Evolutionary conservation across 1,140 invertebrate genomes (phyloP).

Genomic region (Drosophila cardini): DNA sequence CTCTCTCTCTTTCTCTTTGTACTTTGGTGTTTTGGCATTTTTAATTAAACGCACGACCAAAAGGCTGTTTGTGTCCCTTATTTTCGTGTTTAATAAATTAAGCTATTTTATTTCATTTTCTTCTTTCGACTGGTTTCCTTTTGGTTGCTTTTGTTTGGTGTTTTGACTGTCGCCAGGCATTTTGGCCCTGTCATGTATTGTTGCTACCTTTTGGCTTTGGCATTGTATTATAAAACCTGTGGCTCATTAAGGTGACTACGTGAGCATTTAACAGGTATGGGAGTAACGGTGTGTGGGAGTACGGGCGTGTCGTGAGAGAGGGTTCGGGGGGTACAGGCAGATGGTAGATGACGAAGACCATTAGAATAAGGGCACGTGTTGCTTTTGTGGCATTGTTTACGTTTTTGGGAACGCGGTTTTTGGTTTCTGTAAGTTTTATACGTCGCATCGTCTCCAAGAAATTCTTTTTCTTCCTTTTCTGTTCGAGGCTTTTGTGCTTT

Average conservation of each 20-base stretch:
- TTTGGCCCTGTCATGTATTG: constrained; percentile 23
- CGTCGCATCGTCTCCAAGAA: constrained; percentile 3
- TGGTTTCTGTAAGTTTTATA: constrained; percentile 16
- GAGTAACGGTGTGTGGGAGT: not conserved
- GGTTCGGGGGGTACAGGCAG: not conserved
- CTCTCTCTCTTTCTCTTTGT: not conserved
- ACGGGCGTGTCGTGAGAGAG: not conserved
- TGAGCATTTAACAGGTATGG: constrained; percentile 45
- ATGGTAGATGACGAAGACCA: not conserved
- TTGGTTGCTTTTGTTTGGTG: not conserved
- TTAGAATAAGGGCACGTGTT: constrained; percentile 48
- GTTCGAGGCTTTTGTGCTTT: constrained; percentile 45
- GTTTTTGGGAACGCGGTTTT: constrained; percentile 29
- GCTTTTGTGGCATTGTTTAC: constrained; percentile 64
- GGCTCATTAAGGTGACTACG: constrained; percentile 61
- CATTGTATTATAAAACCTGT: constrained; percentile 36
- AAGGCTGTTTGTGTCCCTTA: constrained; percentile 25
- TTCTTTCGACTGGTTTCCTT: constrained; percentile 16
- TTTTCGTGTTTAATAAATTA: constrained; percentile 62
- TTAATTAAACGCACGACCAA: constrained; percentile 57
- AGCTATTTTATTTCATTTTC: constrained; percentile 61
- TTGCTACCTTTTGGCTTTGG: constrained; percentile 27
- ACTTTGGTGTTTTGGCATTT: constrained; percentile 54
- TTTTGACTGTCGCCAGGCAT: constrained; percentile 8
- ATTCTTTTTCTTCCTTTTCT: constrained; percentile 11